A percentile compares a stretch with the other conserved stretches of the same genome.
These are phyloP conservation scores for Allolobophora icterica DNA, from an alignment of 2,888 invertebrate genomes.

Conservation along the genomic window DNA sequence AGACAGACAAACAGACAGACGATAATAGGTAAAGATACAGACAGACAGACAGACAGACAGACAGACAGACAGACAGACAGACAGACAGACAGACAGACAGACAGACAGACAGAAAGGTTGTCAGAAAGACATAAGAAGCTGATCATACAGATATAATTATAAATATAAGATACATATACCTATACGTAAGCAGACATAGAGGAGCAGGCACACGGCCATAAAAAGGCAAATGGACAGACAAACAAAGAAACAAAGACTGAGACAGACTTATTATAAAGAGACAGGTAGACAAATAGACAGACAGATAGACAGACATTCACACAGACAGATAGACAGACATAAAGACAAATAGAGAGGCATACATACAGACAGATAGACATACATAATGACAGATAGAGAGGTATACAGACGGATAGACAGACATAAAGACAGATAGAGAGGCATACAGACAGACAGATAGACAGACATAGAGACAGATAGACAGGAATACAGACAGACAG, in stretches of 20 bases:
- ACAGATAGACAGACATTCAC: background rate
- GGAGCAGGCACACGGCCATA: background rate
- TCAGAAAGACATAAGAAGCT: background rate
- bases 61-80: background rate
- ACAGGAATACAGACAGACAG: no score
- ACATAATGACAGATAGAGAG: no score
- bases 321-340: background rate
- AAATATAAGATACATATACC: background rate
- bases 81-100: background rate
- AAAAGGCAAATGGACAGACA: background rate
- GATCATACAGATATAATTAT: background rate
- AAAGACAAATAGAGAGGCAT: background rate
- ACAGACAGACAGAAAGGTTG: background rate
- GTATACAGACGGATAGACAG: no score
- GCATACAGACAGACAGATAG: no score
- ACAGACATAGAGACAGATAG: no score
- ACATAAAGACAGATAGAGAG: no score
- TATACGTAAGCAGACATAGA: background rate
- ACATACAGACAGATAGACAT: background rate
- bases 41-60: background rate
- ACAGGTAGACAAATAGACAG: background rate
- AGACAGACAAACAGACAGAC: background rate
- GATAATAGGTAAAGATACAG: background rate
- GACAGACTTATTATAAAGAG: background rate
- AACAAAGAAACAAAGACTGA: background rate